These are phyloP conservation scores for Dryadula phaetusa DNA, from an alignment of 2,888 invertebrate species.

Conservation along the genomic window DNA sequence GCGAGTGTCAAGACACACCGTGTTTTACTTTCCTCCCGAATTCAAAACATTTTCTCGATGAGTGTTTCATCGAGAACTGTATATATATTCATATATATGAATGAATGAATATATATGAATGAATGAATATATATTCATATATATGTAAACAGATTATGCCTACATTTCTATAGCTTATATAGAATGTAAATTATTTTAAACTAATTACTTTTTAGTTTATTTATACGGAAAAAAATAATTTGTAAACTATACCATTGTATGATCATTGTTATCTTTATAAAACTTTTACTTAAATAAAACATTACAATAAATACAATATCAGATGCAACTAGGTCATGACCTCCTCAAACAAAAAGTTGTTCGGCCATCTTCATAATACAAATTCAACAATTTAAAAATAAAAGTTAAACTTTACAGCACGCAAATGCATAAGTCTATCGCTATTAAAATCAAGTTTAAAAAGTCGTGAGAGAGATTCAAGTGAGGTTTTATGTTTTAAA, in stretches of 20 bases:
- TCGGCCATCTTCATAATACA: conserved; percentile 21
- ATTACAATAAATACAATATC: conserved; percentile 20
- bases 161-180: no score
- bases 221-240: neutral
- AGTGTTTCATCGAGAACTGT: no score
- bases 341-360: conserved; percentile 25
- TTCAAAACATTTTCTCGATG: no score
- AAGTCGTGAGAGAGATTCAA: conserved; percentile 29
- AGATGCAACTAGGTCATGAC: conserved; percentile 24
- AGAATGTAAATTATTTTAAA: no score
- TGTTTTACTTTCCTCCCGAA: no score
- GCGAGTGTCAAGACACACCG: no score
- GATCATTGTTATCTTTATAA: neutral
- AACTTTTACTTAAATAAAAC: conserved; percentile 14
- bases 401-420: conserved; percentile 9
- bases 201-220: no score
- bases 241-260: neutral
- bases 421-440: conserved; percentile 30
- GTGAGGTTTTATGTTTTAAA: conserved; percentile 12
- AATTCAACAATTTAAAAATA: conserved; percentile 25
- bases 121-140: no score
- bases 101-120: no score
- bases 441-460: conserved; percentile 34
- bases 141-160: no score
- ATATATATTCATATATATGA: no score